Evolutionary conservation across 2,888 invertebrate species (phyloP).

Genomic region (Anagyrus pseudococci): DNA sequence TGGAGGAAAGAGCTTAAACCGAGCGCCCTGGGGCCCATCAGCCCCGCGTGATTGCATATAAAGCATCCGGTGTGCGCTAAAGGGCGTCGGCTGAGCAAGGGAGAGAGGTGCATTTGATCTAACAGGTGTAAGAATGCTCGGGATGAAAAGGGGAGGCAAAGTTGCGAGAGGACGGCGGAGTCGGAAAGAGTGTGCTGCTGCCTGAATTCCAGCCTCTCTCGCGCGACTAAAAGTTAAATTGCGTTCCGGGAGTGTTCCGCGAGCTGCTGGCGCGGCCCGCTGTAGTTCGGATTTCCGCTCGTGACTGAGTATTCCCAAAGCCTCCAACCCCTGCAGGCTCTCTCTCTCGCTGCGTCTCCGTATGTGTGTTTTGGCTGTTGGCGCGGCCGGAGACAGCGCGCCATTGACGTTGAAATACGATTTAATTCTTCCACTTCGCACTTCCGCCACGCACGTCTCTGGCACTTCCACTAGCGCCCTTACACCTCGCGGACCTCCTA

Average conservation of each 20-base stretch:
- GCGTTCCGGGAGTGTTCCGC: conserved; percentile 52
- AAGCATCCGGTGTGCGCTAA: too few relatives aligned
- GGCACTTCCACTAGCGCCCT: too few relatives aligned
- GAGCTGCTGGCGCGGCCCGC: conserved; percentile 30
- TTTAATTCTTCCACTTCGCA: conserved; percentile 55
- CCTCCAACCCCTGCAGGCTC: conserved; percentile 41
- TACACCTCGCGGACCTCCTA: too few relatives aligned
- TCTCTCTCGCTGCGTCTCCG: conserved; percentile 49
- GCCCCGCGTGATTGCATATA: conserved; percentile 53
- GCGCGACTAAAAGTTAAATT: conserved; percentile 59
- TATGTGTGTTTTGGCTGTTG: conserved; percentile 37
- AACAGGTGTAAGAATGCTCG: conserved; percentile 36
- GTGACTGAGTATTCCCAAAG: conserved; percentile 56
- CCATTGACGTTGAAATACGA: conserved; percentile 56
- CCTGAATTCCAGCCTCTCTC: conserved; percentile 43
- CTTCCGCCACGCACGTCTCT: conserved; percentile 37
- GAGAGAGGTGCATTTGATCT: conserved; percentile 27
- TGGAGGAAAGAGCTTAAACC: conserved; percentile 21
- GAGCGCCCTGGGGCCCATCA: conserved; percentile 46
- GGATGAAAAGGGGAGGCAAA: conserved; percentile 36
- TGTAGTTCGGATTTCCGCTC: conserved; percentile 53
- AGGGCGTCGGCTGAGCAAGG: conserved; percentile 10
- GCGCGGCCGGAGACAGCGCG: conserved; percentile 34
- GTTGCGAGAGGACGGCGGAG: conserved; percentile 17
- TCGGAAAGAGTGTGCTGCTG: conserved; percentile 14